Conservation (phyloP, 2,888 invertebrate species). For the Xylophagus ater region DNA sequence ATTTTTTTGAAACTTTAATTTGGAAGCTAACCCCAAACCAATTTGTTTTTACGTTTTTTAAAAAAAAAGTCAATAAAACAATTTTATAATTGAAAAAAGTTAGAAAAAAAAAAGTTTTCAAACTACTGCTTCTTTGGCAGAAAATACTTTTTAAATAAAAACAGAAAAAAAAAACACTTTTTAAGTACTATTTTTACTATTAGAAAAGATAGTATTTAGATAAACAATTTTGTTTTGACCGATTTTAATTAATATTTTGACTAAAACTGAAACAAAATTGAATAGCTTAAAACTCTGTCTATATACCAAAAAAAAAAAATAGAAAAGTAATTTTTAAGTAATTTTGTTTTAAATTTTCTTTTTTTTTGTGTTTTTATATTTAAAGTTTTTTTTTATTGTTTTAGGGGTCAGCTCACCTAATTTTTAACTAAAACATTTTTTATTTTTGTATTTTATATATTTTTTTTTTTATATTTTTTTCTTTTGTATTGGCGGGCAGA, state of each 20-base stretch:
- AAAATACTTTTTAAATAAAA: no score
- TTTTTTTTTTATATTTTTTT: background rate
- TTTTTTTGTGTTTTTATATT: conserved; percentile 12
- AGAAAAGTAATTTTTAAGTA: background rate
- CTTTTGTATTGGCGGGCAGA: conserved; percentile 14
- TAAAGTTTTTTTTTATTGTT: conserved; percentile 17
- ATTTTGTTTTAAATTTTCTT: conserved; percentile 8
- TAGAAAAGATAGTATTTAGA: no score
- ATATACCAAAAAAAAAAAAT: no score
- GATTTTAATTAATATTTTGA: no score
- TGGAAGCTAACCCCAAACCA: conserved; percentile 23
- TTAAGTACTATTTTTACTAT: no score
- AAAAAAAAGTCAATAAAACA: background rate
- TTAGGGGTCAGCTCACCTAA: conserved; percentile 41
- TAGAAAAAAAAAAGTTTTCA: background rate
- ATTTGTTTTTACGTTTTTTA: background rate
- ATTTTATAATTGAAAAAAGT: background rate
- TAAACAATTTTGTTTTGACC: no score
- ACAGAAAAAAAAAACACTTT: no score
- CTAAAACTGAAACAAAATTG: no score
- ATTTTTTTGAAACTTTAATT: no score
- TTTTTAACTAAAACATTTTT: conserved; percentile 19
- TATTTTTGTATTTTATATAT: conserved; percentile 8
- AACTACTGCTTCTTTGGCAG: background rate
- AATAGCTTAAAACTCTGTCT: no score